phyloP scores from a whole-genome alignment of 2,888 invertebrate genomes.

The Drosophila flavopinicola region DNA sequence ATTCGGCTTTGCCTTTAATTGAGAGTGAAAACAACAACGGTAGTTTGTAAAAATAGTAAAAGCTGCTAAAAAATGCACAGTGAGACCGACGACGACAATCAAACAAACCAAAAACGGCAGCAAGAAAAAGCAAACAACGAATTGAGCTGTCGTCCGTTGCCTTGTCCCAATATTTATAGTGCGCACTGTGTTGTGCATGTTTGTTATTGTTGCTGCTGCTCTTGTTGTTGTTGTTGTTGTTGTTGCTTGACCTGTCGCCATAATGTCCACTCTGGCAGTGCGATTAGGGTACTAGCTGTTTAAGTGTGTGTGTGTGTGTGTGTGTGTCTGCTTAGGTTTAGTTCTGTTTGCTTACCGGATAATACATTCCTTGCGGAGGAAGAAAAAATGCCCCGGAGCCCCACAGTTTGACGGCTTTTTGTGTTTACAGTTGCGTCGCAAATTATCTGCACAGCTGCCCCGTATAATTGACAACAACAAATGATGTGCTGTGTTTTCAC shows the following conservation, averaged over 20 bases:
- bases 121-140: constrained; percentile 37
- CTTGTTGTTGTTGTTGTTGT: no score
- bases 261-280: constrained; percentile 8
- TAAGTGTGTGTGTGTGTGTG: not conserved
- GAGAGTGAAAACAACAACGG: constrained; percentile 65
- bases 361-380: constrained; percentile 98
- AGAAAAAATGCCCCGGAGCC: constrained; percentile 97
- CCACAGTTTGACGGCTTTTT: constrained; percentile 96
- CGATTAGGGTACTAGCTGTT: not conserved
- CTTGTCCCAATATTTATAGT: constrained; percentile 52
- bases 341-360: constrained; percentile 90
- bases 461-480: constrained; percentile 23
- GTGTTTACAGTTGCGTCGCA: constrained; percentile 73
- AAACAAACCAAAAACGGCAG: constrained; percentile 40
- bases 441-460: constrained; percentile 58
- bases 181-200: constrained; percentile 36
- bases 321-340: constrained; percentile 1
- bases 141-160: constrained; percentile 41
- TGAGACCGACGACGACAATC: constrained; percentile 2
- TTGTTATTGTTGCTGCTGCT: no score
- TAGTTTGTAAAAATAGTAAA: constrained; percentile 30
- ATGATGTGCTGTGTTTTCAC: constrained; percentile 4
- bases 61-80: constrained; percentile 17
- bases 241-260: constrained; percentile 6
- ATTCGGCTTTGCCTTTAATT: constrained; percentile 45